Conservation (phyloP, 2,797 vertebrate genomes). For the Epinephelus malabaricus region DNA sequence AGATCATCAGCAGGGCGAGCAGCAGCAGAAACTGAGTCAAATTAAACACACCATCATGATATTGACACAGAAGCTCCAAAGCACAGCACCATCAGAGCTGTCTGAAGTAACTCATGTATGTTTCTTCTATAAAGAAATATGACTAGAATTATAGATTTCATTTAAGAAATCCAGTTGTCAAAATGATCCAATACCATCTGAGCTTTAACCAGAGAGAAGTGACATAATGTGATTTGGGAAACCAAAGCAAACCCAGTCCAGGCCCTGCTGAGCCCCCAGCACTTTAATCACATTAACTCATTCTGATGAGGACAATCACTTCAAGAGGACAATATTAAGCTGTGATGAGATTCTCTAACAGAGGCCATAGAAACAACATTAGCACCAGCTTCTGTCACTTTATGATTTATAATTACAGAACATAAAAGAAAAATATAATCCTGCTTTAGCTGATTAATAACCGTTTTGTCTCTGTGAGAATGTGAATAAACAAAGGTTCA, state of each 20-base stretch:
- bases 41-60: no score
- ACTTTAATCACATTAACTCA: slow-evolving; percentile 33
- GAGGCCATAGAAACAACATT: slow-evolving; percentile 9
- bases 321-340: slow-evolving; percentile 36
- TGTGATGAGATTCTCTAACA: slow-evolving; percentile 34
- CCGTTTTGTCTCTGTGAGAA: slow-evolving; percentile 18
- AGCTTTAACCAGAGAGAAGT: background rate
- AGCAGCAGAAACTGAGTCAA: no score
- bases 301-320: slow-evolving; percentile 30
- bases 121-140: no score
- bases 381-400: slow-evolving; percentile 23
- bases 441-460: slow-evolving; percentile 20
- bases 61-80: no score
- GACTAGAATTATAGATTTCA: no score
- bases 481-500: slow-evolving; percentile 17
- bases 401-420: slow-evolving; percentile 9
- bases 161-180: no score
- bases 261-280: background rate
- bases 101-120: no score
- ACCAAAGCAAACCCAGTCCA: background rate
- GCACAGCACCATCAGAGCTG: no score
- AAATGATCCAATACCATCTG: rapidly evolving
- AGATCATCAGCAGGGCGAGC: no score
- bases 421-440: slow-evolving; percentile 30
- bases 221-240: slow-evolving; percentile 5